A percentile compares a stretch with the other conserved stretches of the same genome.
phyloP scores from a whole-genome alignment of 2,797 vertebrate genomes.

The Perodicticus potto region DNA sequence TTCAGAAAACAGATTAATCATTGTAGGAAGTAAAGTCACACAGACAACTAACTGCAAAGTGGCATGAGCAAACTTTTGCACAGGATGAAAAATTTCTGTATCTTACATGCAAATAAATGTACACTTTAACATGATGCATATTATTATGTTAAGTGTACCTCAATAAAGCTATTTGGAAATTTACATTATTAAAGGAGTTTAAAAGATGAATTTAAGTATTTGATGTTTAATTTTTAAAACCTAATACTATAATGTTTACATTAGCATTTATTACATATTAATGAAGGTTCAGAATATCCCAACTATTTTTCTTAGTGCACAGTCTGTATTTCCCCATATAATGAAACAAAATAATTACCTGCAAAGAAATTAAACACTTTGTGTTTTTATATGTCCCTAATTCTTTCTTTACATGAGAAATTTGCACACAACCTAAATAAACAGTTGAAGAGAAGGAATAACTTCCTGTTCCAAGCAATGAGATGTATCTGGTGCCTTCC shows the following conservation, averaged over 20 bases:
- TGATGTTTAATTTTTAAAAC: constrained; percentile 15
- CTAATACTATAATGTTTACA: background rate
- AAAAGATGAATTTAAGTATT: constrained; percentile 23
- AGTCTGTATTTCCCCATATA: background rate
- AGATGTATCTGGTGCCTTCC: background rate
- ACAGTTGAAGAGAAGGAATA: background rate
- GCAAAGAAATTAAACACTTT: background rate
- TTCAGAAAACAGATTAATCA: constrained; percentile 6
- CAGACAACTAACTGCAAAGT: background rate
- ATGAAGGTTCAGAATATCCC: background rate
- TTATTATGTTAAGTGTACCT: background rate
- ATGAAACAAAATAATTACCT: constrained; percentile 30
- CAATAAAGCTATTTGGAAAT: background rate
- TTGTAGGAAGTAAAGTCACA: background rate
- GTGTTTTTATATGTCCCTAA: background rate
- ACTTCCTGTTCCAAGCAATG: background rate
- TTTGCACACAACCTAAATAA: background rate
- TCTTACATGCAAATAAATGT: constrained; percentile 14
- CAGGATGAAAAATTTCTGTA: background rate
- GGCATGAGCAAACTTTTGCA: background rate
- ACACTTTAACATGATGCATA: background rate
- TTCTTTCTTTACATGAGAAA: background rate
- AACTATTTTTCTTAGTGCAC: background rate
- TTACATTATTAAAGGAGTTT: background rate
- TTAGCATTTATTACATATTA: background rate